Conservation (phyloP, 2,888 invertebrate genomes). For the Rotaria socialis region DNA sequence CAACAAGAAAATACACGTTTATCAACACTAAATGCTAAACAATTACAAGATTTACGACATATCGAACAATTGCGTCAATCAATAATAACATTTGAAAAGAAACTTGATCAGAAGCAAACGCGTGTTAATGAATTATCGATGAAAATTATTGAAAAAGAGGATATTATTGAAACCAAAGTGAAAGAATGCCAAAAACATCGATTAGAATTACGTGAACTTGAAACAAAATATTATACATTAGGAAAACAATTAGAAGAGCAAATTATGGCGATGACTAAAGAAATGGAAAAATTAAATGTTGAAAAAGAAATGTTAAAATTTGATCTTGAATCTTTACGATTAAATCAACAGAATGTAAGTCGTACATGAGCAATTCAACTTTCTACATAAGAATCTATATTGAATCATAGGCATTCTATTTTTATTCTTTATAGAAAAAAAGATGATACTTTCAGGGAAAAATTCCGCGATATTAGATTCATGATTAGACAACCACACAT, state of each 20-base stretch:
- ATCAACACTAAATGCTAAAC: slow-evolving; percentile 37
- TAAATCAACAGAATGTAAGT: slow-evolving; percentile 12
- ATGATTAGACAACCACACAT: too few species aligned
- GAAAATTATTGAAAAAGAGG: slow-evolving; percentile 34
- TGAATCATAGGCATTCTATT: too few species aligned
- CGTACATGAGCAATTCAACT: too few species aligned
- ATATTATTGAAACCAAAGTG: slow-evolving; percentile 43
- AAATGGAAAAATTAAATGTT: slow-evolving; percentile 39
- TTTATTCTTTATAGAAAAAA: too few species aligned
- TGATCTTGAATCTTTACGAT: slow-evolving; percentile 9
- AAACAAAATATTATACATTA: slow-evolving; percentile 37
- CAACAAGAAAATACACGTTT: not conserved
- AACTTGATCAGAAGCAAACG: slow-evolving; percentile 40
- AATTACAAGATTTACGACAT: slow-evolving; percentile 1
- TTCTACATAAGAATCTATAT: too few species aligned
- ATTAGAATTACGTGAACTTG: slow-evolving; percentile 41
- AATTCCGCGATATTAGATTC: too few species aligned
- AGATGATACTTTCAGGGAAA: too few species aligned
- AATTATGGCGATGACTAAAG: slow-evolving; percentile 5
- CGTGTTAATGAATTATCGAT: slow-evolving; percentile 37
- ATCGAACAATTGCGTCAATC: slow-evolving; percentile 38
- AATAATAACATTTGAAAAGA: slow-evolving; percentile 38
- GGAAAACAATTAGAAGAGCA: slow-evolving; percentile 37
- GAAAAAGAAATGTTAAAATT: slow-evolving; percentile 42
- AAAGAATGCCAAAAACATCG: slow-evolving; percentile 44